Evolutionary conservation across 2,797 vertebrate genomes (phyloP).

Genomic region (Neostethus bicornis): DNA sequence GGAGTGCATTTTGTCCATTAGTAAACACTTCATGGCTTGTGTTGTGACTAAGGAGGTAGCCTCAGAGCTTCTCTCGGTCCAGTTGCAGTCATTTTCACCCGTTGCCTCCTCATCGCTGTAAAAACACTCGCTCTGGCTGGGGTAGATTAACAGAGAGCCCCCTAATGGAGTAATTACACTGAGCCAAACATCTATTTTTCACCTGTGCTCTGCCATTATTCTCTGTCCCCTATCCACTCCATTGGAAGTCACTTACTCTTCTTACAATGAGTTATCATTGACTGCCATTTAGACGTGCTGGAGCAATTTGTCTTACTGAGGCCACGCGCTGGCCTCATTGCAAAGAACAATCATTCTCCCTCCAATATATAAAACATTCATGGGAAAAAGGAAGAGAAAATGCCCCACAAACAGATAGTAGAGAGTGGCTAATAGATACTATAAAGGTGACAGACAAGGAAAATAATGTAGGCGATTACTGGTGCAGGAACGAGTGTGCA

Average conservation of each 20-base stretch:
- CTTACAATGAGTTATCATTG: slow-evolving; percentile 98
- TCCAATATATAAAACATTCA: slow-evolving; percentile 94
- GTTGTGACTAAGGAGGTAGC: slow-evolving; percentile 71
- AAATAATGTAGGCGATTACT: slow-evolving; percentile 82
- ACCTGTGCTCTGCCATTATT: slow-evolving; percentile 90
- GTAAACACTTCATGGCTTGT: slow-evolving; percentile 76
- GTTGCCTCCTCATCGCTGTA: slow-evolving; percentile 76
- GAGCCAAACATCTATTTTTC: slow-evolving; percentile 91
- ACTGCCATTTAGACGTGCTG: slow-evolving; percentile 93
- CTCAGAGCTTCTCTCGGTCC: slow-evolving; percentile 65
- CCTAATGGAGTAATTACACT: slow-evolving; percentile 88
- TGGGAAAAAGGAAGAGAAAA: slow-evolving; percentile 82
- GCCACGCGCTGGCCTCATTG: slow-evolving; percentile 87
- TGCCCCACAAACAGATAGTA: slow-evolving; percentile 81
- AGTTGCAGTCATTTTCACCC: slow-evolving; percentile 72
- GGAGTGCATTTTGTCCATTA: slow-evolving; percentile 74
- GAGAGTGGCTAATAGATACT: slow-evolving; percentile 82
- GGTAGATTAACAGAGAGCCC: slow-evolving; percentile 85
- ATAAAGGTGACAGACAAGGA: slow-evolving; percentile 80
- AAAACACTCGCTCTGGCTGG: slow-evolving; percentile 81
- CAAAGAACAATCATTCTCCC: slow-evolving; percentile 93
- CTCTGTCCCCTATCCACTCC: slow-evolving; percentile 92
- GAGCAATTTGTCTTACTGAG: slow-evolving; percentile 97
- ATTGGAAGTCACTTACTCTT: slow-evolving; percentile 95
- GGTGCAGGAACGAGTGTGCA: slow-evolving; percentile 66